A percentile compares a stretch with the other conserved stretches of the same genome.
These are phyloP conservation scores for Epinotia bilunana DNA, from an alignment of 2,888 invertebrate genomes.

Conservation along the genomic window DNA sequence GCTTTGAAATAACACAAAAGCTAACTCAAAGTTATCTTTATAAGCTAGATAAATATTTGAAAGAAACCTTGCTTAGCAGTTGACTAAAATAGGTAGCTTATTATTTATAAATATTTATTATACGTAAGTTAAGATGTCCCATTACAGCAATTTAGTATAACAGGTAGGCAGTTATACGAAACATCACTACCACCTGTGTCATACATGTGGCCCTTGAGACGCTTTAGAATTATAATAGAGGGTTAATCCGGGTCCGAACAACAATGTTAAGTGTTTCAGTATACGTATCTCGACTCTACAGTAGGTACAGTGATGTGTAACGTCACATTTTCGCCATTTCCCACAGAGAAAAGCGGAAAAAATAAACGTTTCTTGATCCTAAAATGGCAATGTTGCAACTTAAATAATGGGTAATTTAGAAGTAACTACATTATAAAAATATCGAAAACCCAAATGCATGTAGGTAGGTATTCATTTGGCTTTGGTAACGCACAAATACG, in stretches of 20 bases:
- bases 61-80: neutral
- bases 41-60: neutral
- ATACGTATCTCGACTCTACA: no score
- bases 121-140: neutral
- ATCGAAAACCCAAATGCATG: neutral
- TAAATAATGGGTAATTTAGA: no score
- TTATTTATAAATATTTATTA: neutral
- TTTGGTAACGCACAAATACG: neutral
- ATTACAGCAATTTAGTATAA: neutral
- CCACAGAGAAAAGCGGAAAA: no score
- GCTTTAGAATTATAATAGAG: neutral
- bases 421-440: neutral
- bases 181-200: slow-evolving; percentile 35
- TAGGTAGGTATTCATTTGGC: neutral
- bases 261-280: neutral
- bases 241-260: slow-evolving; percentile 9
- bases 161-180: slow-evolving; percentile 28
- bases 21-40: neutral
- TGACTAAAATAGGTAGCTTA: neutral
- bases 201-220: slow-evolving; percentile 11
- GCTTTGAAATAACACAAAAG: slow-evolving; percentile 3
- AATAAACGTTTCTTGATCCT: no score
- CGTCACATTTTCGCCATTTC: no score
- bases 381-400: no score
- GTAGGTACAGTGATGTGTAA: no score